phyloP scores from a whole-genome alignment of 2,113 vertebrate species.

The Pluvianellus socialis region DNA sequence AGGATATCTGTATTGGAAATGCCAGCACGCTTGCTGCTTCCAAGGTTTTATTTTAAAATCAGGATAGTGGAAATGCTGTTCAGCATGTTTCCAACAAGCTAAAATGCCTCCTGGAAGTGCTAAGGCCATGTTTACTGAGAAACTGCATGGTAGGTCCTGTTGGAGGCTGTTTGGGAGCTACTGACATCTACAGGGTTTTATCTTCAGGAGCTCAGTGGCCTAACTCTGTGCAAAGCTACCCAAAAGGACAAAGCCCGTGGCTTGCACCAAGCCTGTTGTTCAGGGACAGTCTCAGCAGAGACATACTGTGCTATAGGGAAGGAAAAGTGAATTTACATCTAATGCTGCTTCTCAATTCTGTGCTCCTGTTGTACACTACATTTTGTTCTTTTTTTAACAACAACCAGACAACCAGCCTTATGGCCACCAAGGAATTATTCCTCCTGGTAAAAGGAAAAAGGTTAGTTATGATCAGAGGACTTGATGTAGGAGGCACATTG shows the following conservation, averaged over 20 bases:
- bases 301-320: not conserved
- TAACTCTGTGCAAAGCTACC: not conserved
- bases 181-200: not conserved
- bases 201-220: accelerated
- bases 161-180: not conserved
- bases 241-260: not conserved
- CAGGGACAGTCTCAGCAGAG: not conserved
- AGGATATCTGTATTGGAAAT: not conserved
- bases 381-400: not conserved
- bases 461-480: not conserved
- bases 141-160: not conserved
- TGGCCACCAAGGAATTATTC: not conserved
- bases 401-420: no score
- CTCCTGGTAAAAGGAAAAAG: not conserved
- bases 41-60: conserved; percentile 34
- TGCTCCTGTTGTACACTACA: not conserved
- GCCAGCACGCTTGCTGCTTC: conserved; percentile 19
- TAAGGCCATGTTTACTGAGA: not conserved
- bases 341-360: not conserved
- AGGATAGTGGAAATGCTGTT: not conserved
- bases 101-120: conserved; percentile 1
- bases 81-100: not conserved
- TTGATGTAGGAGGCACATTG: not conserved
- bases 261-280: not conserved
- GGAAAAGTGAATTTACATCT: not conserved